Percentiles rank a stretch among this genome's conserved stretches.
These are phyloP conservation scores for Osedax frankpressi DNA, from an alignment of 2,888 invertebrate species.

Conservation along the genomic window DNA sequence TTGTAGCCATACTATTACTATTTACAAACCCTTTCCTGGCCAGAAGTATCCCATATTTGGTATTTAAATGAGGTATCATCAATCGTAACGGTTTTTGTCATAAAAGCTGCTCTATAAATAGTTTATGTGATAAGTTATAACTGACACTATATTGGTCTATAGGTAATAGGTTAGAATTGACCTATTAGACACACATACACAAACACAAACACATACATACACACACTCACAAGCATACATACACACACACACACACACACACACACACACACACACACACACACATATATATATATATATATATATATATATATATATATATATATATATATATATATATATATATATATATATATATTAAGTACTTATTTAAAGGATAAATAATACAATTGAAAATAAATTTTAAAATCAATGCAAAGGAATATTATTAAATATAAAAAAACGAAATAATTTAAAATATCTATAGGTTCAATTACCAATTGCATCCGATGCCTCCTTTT, in stretches of 20 bases:
- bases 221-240: no score
- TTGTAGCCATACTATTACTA: background rate
- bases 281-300: background rate
- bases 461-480: no score
- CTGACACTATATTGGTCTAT: background rate
- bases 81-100: slow-evolving; percentile 44
- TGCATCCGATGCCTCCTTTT: no score
- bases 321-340: background rate
- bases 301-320: background rate
- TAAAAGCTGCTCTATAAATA: slow-evolving; percentile 43
- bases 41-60: slow-evolving; percentile 49
- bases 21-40: slow-evolving; percentile 45
- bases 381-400: no score
- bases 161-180: no score
- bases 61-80: slow-evolving; percentile 42
- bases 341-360: background rate
- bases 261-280: no score
- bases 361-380: background rate
- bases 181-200: no score
- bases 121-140: background rate
- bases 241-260: no score
- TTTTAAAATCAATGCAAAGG: no score
- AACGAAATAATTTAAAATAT: no score
- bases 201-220: no score
- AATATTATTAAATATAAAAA: no score